These are phyloP conservation scores for Pan paniscus DNA, from an alignment of 2,113 vertebrate genomes.

Conservation along the genomic window DNA sequence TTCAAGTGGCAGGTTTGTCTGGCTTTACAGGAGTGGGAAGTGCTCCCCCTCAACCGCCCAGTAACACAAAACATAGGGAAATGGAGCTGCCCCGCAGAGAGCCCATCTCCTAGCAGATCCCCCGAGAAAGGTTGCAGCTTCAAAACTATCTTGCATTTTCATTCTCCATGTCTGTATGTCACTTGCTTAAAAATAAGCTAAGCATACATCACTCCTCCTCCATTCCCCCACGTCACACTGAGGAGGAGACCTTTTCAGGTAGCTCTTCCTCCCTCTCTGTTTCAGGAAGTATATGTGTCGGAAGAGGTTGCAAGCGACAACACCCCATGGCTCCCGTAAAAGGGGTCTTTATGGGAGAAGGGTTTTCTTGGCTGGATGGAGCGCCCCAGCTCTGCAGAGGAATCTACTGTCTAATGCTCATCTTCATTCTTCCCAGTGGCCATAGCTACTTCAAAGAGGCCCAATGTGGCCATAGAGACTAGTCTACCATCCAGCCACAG, in stretches of 20 bases:
- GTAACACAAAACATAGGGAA: background rate
- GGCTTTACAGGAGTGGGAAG: background rate
- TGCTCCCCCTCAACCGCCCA: background rate
- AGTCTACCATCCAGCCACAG: background rate
- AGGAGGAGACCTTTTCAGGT: background rate
- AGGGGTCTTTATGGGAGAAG: background rate
- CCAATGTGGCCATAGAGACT: background rate
- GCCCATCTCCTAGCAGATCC: background rate
- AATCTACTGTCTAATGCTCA: background rate
- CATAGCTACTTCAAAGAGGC: background rate
- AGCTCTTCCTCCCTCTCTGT: background rate
- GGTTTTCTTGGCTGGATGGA: background rate
- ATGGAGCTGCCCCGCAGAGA: background rate
- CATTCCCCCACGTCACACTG: background rate
- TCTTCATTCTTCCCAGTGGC: background rate
- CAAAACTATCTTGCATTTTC: background rate
- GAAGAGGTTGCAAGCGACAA: background rate
- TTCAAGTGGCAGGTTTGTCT: conserved; percentile 39
- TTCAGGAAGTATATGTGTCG: background rate
- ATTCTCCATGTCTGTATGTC: background rate
- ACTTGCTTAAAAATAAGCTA: conserved; percentile 28
- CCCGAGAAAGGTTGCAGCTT: background rate
- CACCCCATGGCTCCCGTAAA: background rate
- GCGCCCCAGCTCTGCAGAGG: background rate
- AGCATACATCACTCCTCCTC: background rate